phyloP scores from a whole-genome alignment of 2,113 vertebrate genomes.

The Mormyrus iriodes region DNA sequence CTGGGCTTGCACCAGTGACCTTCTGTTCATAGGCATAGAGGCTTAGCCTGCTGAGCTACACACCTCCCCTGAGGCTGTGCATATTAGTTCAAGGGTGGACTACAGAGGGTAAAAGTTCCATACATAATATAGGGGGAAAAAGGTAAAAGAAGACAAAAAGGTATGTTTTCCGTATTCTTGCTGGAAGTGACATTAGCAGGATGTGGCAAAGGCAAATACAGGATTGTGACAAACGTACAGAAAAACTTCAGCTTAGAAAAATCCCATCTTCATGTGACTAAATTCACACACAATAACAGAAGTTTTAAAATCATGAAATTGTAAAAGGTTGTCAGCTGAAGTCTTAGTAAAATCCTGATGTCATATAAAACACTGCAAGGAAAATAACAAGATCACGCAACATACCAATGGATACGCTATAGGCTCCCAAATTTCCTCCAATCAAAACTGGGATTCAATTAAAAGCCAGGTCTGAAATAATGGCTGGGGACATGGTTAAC shows the following conservation, averaged over 20 bases:
- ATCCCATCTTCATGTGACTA: not conserved
- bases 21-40: not conserved
- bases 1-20: not conserved
- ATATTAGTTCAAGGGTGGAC: not conserved
- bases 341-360: too few relatives aligned
- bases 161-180: not conserved
- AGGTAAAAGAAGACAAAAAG: not conserved
- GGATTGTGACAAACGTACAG: not conserved
- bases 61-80: not conserved
- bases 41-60: not conserved
- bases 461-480: too few relatives aligned
- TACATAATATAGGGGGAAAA: not conserved
- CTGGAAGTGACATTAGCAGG: not conserved
- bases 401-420: too few relatives aligned
- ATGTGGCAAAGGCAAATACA: not conserved
- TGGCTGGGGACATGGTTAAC: too few relatives aligned
- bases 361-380: too few relatives aligned
- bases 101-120: not conserved
- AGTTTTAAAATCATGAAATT: too few relatives aligned
- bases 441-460: too few relatives aligned
- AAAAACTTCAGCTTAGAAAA: not conserved
- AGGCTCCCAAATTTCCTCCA: too few relatives aligned
- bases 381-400: too few relatives aligned
- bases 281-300: not conserved
- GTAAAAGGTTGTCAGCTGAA: too few relatives aligned